Percentiles rank a stretch among this genome's conserved stretches.
These are phyloP conservation scores for Thymallus thymallus DNA, from an alignment of 2,113 vertebrate species.

Conservation along the genomic window DNA sequence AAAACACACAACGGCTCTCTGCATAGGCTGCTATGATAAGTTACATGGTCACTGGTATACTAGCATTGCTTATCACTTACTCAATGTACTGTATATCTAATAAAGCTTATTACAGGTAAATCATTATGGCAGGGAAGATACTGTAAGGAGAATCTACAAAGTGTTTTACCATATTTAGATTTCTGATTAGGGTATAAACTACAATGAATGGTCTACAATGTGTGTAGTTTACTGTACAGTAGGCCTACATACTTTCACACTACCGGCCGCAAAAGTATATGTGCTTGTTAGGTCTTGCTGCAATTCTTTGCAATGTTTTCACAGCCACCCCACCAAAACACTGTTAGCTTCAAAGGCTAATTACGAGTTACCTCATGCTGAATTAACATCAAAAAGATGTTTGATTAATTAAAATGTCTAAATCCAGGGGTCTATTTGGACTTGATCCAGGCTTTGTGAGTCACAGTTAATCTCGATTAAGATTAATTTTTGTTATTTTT, in stretches of 20 bases:
- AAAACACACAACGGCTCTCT: too few species aligned
- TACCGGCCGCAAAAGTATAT: neutral
- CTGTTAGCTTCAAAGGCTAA: slow-evolving; percentile 2
- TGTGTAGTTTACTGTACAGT: too few species aligned
- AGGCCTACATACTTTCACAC: neutral
- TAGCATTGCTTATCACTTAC: too few species aligned
- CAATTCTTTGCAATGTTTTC: neutral
- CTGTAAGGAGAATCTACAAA: too few species aligned
- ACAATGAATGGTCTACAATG: neutral
- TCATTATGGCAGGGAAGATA: too few species aligned
- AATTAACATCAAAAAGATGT: slow-evolving; percentile 5
- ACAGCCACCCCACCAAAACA: neutral
- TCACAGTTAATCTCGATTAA: slow-evolving; percentile 21
- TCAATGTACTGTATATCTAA: too few species aligned
- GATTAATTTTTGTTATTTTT: neutral
- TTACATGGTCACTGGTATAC: too few species aligned
- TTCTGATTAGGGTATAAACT: too few species aligned
- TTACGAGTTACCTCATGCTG: neutral
- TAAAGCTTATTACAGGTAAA: too few species aligned
- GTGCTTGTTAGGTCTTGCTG: neutral
- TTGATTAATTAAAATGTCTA: neutral
- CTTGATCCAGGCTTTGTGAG: slow-evolving; percentile 7
- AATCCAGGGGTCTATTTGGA: slow-evolving; percentile 5
- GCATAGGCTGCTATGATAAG: too few species aligned
- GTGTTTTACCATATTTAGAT: too few species aligned